A percentile compares a stretch with the other conserved stretches of the same genome.
Conservation (phyloP, 1,140 invertebrate species). For the Listronotus oregonensis region DNA sequence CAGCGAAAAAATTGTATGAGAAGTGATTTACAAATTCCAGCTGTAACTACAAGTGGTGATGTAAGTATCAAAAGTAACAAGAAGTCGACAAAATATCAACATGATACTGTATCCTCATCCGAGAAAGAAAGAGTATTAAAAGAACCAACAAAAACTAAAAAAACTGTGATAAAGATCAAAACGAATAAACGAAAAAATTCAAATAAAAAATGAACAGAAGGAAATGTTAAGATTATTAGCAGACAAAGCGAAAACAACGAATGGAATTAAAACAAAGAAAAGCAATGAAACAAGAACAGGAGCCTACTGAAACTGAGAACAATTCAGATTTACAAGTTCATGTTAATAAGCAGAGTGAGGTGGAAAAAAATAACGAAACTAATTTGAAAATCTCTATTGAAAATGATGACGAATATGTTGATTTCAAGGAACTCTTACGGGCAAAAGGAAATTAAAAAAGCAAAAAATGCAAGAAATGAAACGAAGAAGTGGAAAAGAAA, state of each 20-base stretch:
- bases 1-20: conserved; percentile 44
- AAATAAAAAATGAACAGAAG: conserved; percentile 26
- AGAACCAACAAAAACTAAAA: conserved; percentile 10
- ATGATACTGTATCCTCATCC: conserved; percentile 24
- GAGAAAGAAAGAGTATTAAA: conserved; percentile 18
- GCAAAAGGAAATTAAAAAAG: conserved; percentile 42
- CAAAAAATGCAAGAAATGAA: conserved; percentile 32
- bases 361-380: neutral
- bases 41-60: conserved; percentile 28
- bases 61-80: neutral
- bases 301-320: neutral
- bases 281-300: neutral
- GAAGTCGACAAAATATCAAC: neutral
- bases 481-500: conserved; percentile 8
- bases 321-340: neutral
- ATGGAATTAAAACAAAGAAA: conserved; percentile 22
- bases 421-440: conserved; percentile 39
- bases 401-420: conserved; percentile 37
- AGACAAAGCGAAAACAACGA: conserved; percentile 15
- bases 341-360: neutral
- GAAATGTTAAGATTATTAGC: conserved; percentile 15
- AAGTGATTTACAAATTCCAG: conserved; percentile 33
- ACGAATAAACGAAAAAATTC: conserved; percentile 7
- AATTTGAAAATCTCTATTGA: conserved; percentile 2
- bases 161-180: conserved; percentile 28